These are phyloP conservation scores for Anhinga anhinga DNA, from an alignment of 2,113 vertebrate species.

Conservation along the genomic window DNA sequence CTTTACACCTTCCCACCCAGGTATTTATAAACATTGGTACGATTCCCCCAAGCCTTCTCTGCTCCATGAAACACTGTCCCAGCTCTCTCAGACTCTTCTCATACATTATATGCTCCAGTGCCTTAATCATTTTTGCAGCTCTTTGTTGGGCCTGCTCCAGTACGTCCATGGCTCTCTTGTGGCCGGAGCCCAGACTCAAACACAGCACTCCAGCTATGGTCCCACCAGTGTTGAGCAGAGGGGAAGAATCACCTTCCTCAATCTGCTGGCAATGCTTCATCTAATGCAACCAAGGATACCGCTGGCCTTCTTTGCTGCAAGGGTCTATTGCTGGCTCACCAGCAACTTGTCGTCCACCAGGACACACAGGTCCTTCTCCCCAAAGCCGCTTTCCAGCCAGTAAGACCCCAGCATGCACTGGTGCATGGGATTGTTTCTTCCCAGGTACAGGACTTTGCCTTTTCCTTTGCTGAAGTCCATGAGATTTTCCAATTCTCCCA, in stretches of 20 bases:
- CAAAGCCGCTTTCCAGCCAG: not conserved
- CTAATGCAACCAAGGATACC: not conserved
- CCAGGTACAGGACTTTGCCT: not conserved
- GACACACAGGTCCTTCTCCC: not conserved
- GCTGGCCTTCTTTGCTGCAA: not conserved
- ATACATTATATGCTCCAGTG: not conserved
- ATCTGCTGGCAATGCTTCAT: fast-evolving
- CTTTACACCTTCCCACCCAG: not conserved
- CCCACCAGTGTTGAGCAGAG: not conserved
- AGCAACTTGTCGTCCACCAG: not conserved
- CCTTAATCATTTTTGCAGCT: not conserved
- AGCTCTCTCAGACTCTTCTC: not conserved
- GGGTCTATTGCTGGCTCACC: fast-evolving
- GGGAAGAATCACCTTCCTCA: not conserved
- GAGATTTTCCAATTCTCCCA: not conserved
- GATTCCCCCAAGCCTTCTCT: not conserved
- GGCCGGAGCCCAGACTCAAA: not conserved
- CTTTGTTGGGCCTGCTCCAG: not conserved
- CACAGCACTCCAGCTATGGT: not conserved
- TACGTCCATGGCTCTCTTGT: no score
- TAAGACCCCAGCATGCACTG: not conserved
- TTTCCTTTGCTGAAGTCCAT: not conserved
- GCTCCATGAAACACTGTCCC: not conserved
- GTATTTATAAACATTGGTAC: not conserved
- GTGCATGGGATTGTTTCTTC: not conserved